Evolutionary conservation across 2,113 vertebrate species (phyloP).

Genomic region (Gallinago media): DNA sequence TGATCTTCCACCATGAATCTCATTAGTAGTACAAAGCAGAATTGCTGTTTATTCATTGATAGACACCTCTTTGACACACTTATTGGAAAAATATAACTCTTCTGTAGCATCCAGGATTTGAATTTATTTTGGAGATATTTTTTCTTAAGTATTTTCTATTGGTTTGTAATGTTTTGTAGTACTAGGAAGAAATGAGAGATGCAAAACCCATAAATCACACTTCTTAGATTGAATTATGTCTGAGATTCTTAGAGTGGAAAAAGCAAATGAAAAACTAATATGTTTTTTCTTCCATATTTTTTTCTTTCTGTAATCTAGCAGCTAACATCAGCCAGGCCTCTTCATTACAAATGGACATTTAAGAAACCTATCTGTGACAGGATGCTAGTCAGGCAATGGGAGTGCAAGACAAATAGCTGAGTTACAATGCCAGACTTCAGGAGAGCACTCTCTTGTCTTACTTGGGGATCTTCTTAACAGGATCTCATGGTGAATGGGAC

Average conservation of each 20-base stretch:
- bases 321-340: neutral
- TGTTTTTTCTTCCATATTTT: neutral
- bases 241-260: neutral
- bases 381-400: neutral
- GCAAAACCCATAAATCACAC: neutral
- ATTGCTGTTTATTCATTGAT: neutral
- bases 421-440: neutral
- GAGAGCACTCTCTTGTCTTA: neutral
- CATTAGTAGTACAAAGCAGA: neutral
- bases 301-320: neutral
- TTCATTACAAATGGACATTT: neutral
- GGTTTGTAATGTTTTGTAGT: neutral
- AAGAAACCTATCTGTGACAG: neutral
- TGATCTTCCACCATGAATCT: neutral
- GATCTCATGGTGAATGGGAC: neutral
- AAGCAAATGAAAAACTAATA: slow-evolving; percentile 3
- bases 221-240: neutral
- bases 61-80: neutral
- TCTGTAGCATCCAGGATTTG: neutral
- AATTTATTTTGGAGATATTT: neutral
- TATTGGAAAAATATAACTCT: neutral
- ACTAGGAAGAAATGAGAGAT: neutral
- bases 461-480: neutral
- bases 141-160: neutral
- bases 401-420: neutral